These are phyloP conservation scores for Platichthys stellatus DNA, from an alignment of 2,113 vertebrate genomes.

Conservation along the genomic window DNA sequence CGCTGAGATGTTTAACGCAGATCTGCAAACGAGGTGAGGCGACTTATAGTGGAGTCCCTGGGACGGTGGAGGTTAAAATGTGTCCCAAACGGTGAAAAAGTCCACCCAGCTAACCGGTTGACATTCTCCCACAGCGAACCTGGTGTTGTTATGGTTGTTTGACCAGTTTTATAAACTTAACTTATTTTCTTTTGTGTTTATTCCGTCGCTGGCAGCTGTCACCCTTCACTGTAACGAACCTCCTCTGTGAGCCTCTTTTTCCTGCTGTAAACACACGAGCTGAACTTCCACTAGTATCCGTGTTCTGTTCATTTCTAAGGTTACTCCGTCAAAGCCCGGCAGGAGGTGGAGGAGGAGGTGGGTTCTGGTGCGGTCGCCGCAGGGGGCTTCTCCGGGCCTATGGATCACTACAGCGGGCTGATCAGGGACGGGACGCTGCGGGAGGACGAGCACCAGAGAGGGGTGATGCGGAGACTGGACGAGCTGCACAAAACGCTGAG, in stretches of 20 bases:
- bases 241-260: background rate
- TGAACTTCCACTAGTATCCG: background rate
- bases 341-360: slow-evolving; percentile 44
- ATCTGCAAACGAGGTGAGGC: slow-evolving; percentile 75
- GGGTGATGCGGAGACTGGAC: slow-evolving; percentile 77
- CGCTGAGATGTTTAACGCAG: slow-evolving; percentile 22
- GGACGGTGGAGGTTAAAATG: background rate
- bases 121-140: background rate
- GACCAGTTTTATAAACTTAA: background rate
- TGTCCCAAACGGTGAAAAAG: background rate
- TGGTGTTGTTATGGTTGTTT: background rate
- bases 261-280: background rate
- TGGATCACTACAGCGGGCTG: slow-evolving; percentile 79
- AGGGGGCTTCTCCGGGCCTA: slow-evolving; percentile 64
- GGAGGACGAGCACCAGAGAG: slow-evolving; percentile 80
- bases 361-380: background rate
- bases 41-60: background rate
- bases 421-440: slow-evolving; percentile 71
- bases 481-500: slow-evolving; percentile 74
- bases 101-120: background rate
- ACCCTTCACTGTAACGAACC: background rate
- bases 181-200: background rate
- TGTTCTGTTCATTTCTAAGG: slow-evolving; percentile 36
- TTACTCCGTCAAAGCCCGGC: slow-evolving; percentile 61
- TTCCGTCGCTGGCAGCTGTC: background rate